Evolutionary conservation across 2,888 invertebrate genomes (phyloP), one percentile per base, ranked within the genome.

Genomic region (Chesias legatella): DNA sequence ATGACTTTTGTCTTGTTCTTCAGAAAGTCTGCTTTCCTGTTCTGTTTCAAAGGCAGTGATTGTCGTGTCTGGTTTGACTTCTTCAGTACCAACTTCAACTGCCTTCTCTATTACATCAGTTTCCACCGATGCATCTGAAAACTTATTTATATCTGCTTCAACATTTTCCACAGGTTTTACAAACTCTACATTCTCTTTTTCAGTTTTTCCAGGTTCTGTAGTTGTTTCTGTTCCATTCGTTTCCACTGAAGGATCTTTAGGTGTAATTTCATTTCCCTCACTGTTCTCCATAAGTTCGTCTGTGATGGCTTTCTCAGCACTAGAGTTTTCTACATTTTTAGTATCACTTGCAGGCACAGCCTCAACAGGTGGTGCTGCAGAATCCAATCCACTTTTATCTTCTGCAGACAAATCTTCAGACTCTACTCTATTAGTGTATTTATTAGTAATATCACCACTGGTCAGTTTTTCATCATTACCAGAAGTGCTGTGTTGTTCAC

Each of bases 401-500:
- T 17, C 13, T 17, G 13, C 5, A 17, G 13, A 2, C 5, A 5
- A 17, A 17, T 21, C 11, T 22, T 22, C n/a, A 22, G 22, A 1
- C n/a, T 22, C 7, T 1, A 7, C 7, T n/a, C n/a, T 6, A 22
- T 22, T n/a, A 22, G 6, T 1, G 6, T n/a, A n/a, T n/a, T n/a
- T n/a, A n/a, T 2, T 22, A 23, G 29, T 13, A 17, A 23, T 8
- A 31, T 53, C 48, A 11, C 53, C 60, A 59, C 67, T 67, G 20
- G 41, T 54, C 32, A 53, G 22, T 17, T 32, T 51, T 11, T 22
- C 35, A 20, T 53, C 44, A 39, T 44, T 44, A 33, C 27, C 24
- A 10, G 22, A n/a, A n/a, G n/a, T 35, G 25, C 10, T 34, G 7
- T 6, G 20, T 11, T 28, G 45, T 13, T 13, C 32, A 11, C 48